Conservation (phyloP, 2,797 vertebrate genomes). For the Cynodonichthys magdalenae region DNA sequence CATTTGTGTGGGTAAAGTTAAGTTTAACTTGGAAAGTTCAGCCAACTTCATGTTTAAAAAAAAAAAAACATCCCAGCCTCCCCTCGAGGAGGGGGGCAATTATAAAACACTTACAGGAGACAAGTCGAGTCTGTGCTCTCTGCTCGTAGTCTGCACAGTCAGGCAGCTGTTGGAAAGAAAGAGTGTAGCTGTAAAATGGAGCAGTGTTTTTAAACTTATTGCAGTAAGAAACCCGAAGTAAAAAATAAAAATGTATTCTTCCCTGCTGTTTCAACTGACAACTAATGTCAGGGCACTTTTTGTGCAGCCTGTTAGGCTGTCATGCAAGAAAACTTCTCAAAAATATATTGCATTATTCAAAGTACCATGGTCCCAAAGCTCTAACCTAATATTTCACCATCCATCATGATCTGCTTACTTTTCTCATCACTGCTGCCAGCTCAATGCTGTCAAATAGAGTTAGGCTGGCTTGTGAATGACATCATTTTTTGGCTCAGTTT, state of each 20-base stretch:
- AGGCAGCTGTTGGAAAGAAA: slow-evolving; percentile 67
- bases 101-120: slow-evolving; percentile 75
- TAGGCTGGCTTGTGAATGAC: slow-evolving; percentile 55
- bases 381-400: slow-evolving; percentile 61
- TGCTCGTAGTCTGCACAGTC: slow-evolving; percentile 62
- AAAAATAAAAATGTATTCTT: slow-evolving; percentile 9
- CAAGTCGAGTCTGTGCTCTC: slow-evolving; percentile 66
- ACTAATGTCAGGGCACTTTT: not conserved
- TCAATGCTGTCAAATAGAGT: slow-evolving; percentile 59
- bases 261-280: slow-evolving; percentile 11
- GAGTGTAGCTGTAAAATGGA: slow-evolving; percentile 53
- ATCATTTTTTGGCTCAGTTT: slow-evolving; percentile 56
- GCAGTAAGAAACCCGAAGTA: slow-evolving; percentile 13
- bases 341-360: slow-evolving; percentile 45
- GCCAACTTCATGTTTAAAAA: slow-evolving; percentile 56
- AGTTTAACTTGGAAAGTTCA: slow-evolving; percentile 55
- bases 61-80: slow-evolving; percentile 37
- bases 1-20: slow-evolving; percentile 39
- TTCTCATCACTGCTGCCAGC: slow-evolving; percentile 60
- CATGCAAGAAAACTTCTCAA: slow-evolving; percentile 30
- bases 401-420: slow-evolving; percentile 61
- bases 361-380: slow-evolving; percentile 33
- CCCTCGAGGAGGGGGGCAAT: slow-evolving; percentile 61
- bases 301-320: slow-evolving; percentile 12
- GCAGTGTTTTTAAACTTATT: slow-evolving; percentile 25